Evolutionary conservation across 2,888 invertebrate genomes (phyloP).

Genomic region (Meganola albula): DNA sequence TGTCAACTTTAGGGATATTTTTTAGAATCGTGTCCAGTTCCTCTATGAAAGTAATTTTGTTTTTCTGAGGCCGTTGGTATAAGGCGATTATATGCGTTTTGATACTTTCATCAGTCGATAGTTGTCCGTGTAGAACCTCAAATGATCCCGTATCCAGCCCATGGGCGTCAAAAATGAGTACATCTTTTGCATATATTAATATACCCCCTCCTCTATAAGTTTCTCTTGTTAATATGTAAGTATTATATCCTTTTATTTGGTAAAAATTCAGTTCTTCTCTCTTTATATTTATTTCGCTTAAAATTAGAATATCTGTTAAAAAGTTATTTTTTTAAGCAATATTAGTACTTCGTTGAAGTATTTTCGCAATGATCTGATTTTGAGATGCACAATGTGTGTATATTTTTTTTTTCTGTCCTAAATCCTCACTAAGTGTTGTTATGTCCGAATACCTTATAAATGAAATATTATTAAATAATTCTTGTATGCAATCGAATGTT

Average conservation of each 20-base stretch:
- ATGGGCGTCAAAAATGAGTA: neutral
- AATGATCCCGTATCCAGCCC: neutral
- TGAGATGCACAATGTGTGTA: neutral
- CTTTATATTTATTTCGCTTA: neutral
- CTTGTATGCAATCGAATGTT: neutral
- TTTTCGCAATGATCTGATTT: neutral
- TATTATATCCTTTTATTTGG: neutral
- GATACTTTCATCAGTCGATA: neutral
- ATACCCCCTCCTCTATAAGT: neutral
- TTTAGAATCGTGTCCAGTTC: neutral
- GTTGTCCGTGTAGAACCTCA: neutral
- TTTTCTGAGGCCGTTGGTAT: neutral
- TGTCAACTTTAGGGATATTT: neutral
- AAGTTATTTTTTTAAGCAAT: neutral
- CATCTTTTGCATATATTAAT: neutral
- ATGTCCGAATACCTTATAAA: neutral
- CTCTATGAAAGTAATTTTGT: neutral
- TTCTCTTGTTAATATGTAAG: neutral
- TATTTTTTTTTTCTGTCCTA: neutral
- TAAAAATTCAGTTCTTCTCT: neutral
- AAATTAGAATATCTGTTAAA: neutral
- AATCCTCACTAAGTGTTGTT: neutral
- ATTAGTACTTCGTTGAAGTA: neutral
- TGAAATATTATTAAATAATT: neutral
- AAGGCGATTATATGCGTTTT: neutral